Conservation (phyloP, 2,888 invertebrate genomes). For the Gastracanthus pulcherrimus region DNA sequence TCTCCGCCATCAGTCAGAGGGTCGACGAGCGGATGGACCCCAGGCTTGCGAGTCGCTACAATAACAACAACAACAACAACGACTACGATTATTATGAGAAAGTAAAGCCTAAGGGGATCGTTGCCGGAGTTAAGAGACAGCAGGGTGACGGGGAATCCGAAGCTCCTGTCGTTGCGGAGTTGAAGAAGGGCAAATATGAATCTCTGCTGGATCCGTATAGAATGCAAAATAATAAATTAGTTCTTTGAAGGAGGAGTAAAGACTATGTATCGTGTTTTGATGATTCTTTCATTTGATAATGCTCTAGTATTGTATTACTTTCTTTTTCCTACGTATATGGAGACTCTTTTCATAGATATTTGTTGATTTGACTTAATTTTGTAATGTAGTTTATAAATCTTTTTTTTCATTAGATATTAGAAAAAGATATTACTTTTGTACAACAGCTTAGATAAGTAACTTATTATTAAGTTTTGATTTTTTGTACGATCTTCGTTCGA, state of each 20-base stretch:
- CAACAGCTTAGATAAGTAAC: not conserved
- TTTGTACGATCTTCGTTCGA: too few relatives aligned
- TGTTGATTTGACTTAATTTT: not conserved
- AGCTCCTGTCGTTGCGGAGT: not conserved
- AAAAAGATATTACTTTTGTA: too few relatives aligned
- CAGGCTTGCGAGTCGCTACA: not conserved
- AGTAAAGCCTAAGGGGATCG: not conserved
- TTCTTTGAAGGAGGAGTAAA: not conserved
- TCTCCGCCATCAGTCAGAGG: not conserved
- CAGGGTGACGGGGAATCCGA: not conserved
- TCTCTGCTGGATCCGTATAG: not conserved
- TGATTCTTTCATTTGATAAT: too few relatives aligned
- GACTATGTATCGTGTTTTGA: too few relatives aligned
- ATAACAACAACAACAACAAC: not conserved
- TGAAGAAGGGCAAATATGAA: not conserved
- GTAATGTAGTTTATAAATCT: not conserved
- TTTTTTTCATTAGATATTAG: not conserved
- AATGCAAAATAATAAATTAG: not conserved
- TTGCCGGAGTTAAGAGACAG: not conserved
- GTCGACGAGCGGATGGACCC: not conserved
- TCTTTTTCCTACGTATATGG: not conserved
- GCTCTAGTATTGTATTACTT: not conserved
- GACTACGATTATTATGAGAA: not conserved
- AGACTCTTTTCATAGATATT: not conserved
- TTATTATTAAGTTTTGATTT: not conserved